These are phyloP conservation scores for Upupa epops DNA, from an alignment of 2,113 vertebrate genomes.

Conservation along the genomic window DNA sequence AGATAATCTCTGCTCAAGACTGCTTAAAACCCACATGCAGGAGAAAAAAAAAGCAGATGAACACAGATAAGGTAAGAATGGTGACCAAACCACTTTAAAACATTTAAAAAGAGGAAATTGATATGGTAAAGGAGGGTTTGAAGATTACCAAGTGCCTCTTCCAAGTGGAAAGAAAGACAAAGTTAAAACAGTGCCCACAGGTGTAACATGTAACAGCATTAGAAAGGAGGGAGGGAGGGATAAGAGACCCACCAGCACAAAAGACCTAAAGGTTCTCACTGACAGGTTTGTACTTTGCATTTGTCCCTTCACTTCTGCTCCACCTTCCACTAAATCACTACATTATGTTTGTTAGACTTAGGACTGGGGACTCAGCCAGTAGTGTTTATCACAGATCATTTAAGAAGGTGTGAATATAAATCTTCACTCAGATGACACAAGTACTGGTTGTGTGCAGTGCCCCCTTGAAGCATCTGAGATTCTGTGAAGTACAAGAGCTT, in stretches of 20 bases:
- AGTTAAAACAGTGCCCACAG: not conserved
- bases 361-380: not conserved
- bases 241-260: no score
- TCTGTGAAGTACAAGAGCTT: not conserved
- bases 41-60: not conserved
- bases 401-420: not conserved
- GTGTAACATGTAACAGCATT: not conserved
- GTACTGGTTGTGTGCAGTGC: not conserved
- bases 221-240: not conserved
- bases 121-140: not conserved
- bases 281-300: not conserved
- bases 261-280: not conserved
- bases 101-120: no score
- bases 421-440: not conserved
- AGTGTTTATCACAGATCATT: not conserved
- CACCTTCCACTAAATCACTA: not conserved
- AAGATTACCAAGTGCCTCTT: not conserved
- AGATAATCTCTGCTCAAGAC: not conserved
- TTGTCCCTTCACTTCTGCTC: not conserved
- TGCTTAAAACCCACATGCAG: not conserved
- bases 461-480: not conserved
- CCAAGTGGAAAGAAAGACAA: not conserved
- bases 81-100: not conserved
- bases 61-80: not conserved
- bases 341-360: not conserved